Evolutionary conservation across 1,140 invertebrate species (phyloP).

Genomic region (Trinorchestia longiramus): DNA sequence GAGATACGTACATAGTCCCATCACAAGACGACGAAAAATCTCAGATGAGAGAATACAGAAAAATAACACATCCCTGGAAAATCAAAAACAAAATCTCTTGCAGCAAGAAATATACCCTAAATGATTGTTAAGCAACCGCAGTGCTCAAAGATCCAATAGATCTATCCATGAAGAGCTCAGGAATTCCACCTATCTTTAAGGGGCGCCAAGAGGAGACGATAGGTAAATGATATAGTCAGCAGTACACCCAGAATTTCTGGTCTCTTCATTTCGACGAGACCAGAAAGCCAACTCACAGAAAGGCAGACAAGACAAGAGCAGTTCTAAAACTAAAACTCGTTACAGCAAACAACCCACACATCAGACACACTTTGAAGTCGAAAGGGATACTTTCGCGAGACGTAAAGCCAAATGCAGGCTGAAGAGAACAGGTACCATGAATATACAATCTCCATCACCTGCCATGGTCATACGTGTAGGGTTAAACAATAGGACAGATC

Average conservation of each 20-base stretch:
- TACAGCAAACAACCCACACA: not conserved
- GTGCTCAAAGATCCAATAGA: not conserved
- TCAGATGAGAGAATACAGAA: not conserved
- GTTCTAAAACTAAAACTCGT: not conserved
- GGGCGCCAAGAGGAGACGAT: not conserved
- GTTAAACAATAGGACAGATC: not conserved
- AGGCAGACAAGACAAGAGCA: not conserved
- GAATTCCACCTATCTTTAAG: not conserved
- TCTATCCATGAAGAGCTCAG: not conserved
- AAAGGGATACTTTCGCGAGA: not conserved
- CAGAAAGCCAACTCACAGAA: not conserved
- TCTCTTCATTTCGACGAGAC: not conserved
- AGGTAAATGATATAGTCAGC: not conserved
- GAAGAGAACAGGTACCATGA: not conserved
- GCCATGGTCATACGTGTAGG: not conserved
- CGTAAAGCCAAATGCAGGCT: not conserved
- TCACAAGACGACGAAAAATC: not conserved
- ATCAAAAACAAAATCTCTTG: not conserved
- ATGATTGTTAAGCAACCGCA: not conserved
- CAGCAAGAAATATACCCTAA: not conserved
- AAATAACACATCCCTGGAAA: not conserved
- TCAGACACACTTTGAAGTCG: not conserved
- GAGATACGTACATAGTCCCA: too few species aligned
- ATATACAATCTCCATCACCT: not conserved
- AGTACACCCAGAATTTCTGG: not conserved